phyloP scores from a whole-genome alignment of 1,140 invertebrate genomes.

The Babylonia areolata region DNA sequence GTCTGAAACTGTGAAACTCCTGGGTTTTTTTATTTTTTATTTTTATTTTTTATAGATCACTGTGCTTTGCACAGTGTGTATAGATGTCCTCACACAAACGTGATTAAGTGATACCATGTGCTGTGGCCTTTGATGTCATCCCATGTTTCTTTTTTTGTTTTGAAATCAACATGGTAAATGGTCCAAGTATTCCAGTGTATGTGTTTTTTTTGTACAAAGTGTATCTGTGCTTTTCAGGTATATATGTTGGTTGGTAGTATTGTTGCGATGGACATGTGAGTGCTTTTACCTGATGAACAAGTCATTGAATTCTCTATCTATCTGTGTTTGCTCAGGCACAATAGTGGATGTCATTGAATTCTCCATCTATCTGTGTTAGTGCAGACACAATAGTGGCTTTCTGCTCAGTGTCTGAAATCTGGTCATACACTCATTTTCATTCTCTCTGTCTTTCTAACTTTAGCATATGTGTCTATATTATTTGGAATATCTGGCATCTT shows the following conservation, averaged over 20 bases:
- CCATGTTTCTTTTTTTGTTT: not conserved
- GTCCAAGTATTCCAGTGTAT: not conserved
- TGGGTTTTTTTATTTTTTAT: no score
- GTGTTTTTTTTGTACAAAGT: not conserved
- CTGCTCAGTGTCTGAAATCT: no score
- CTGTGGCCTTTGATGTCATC: not conserved
- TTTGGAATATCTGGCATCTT: no score
- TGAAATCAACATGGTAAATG: not conserved
- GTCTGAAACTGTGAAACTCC: no score
- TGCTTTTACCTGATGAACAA: not conserved
- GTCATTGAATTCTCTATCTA: not conserved
- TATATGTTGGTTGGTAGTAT: not conserved
- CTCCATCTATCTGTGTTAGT: not conserved
- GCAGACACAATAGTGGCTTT: not conserved
- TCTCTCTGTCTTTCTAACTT: no score
- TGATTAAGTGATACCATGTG: not conserved
- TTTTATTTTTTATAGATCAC: no score
- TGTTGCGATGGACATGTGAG: not conserved
- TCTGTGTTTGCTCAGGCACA: slow-evolving; percentile 1
- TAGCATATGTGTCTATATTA: no score
- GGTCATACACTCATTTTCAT: no score
- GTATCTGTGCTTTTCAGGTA: not conserved
- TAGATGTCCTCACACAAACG: not conserved
- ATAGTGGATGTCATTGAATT: not conserved
- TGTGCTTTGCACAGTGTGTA: not conserved